Conservation (phyloP, 2,888 invertebrate species). For the Lymantria monacha region DNA sequence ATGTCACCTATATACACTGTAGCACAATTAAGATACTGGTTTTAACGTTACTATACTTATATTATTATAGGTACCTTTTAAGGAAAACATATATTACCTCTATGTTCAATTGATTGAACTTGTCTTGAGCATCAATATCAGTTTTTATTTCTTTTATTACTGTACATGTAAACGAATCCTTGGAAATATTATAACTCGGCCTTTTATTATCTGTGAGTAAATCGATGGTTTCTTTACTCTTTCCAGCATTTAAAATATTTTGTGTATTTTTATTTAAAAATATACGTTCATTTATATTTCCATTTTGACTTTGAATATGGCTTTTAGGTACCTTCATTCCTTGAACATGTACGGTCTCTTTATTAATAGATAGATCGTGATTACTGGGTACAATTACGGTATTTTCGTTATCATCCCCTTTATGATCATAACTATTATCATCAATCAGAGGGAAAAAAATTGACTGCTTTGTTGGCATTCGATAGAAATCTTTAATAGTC, state of each 20-base stretch:
- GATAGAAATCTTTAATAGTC: conserved; percentile 38
- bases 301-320: background rate
- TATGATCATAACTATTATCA: conserved; percentile 34
- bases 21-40: too few species aligned
- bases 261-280: background rate
- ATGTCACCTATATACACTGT: too few species aligned
- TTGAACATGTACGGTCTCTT: conserved; percentile 36
- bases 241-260: background rate
- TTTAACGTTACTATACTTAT: background rate
- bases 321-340: conserved; percentile 36
- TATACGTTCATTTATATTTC: background rate
- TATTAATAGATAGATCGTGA: conserved; percentile 14
- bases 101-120: conserved; percentile 55
- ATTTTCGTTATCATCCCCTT: conserved; percentile 32
- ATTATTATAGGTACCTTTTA: background rate
- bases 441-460: conserved; percentile 54
- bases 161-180: conserved; percentile 40
- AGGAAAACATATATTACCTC: conserved; percentile 46
- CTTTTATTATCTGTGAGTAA: conserved; percentile 26
- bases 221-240: conserved; percentile 18
- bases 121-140: conserved; percentile 57
- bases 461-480: conserved; percentile 43
- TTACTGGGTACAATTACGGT: conserved; percentile 40
- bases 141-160: conserved; percentile 37
- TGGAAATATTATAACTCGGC: conserved; percentile 44